phyloP scores from a whole-genome alignment of 2,113 vertebrate genomes.

The Bubo scandiacus region DNA sequence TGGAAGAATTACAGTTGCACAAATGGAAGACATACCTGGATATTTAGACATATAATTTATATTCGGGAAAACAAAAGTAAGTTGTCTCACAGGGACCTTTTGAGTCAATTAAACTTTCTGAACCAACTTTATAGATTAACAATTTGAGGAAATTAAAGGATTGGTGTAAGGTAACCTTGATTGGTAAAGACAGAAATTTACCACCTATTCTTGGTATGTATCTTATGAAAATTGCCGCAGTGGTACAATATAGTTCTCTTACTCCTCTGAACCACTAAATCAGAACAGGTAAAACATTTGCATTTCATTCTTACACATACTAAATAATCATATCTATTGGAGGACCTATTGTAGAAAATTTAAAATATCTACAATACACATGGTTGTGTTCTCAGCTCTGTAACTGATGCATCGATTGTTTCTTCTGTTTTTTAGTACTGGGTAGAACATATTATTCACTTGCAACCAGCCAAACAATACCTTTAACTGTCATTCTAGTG shows the following conservation, averaged over 20 bases:
- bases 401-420: background rate
- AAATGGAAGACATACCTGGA: background rate
- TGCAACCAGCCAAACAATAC: background rate
- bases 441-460: background rate
- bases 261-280: background rate
- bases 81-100: background rate
- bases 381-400: background rate
- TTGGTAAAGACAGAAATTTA: background rate
- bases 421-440: background rate
- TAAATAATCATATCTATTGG: background rate
- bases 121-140: background rate
- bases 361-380: background rate
- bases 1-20: background rate
- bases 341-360: background rate
- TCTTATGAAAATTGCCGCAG: background rate
- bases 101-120: background rate
- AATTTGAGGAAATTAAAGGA: background rate
- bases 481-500: background rate
- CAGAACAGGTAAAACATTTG: background rate
- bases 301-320: background rate
- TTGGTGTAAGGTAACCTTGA: background rate
- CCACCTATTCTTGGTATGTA: background rate
- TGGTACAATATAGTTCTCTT: background rate
- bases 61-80: background rate
- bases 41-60: background rate